Evolutionary conservation across 2,113 vertebrate genomes (phyloP), one percentile per base, ranked within the genome.

Genomic region (Jaculus jaculus): DNA sequence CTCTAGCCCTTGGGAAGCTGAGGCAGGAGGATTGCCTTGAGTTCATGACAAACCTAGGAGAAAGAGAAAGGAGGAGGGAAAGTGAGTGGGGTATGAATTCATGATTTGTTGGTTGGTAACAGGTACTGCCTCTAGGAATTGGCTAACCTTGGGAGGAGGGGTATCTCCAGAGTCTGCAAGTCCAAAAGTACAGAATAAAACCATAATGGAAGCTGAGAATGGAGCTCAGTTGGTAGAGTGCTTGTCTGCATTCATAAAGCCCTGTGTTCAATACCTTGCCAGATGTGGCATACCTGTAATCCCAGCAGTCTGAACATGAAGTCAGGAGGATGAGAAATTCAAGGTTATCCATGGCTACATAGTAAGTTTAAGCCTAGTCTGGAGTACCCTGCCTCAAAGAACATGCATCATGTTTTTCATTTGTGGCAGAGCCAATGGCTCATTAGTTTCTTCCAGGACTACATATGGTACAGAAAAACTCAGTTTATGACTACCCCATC

Each of bases 401-500:
- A 54, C 7, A 54, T 7, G 54, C 54, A 54, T 54, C 13, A 12
- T 54, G 54, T 54, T 54, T 54, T 54, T 30, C 20, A 21, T 60
- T 81, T 72, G 63, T 68, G n/a, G 47, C 72, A 37, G 51, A 74
- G 66, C 7, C 34, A 24, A 37, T 69, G 32, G 24, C 58, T 34
- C 3, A 2, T 75, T 23, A 51, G 28, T 78, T 77, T 23, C 11
- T 85, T 68, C 47, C 7, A 28, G 24, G 78, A 21, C 34, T 26
- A 5, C 21, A 0, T 2, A 2, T 24, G 2, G 34, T 47, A 51
- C 54, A 60, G 77, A n/a, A 82, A 72, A 39, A 51, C 13, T 51
- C 4, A 0, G 2, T 8, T 26, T 12, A 30, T 17, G 63, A 16
- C 17, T 32, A 5, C 18, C 30, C 17, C 6, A 30, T 63, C 58